Conservation (phyloP, 2,113 vertebrate genomes). For the Lonchura striata region DNA sequence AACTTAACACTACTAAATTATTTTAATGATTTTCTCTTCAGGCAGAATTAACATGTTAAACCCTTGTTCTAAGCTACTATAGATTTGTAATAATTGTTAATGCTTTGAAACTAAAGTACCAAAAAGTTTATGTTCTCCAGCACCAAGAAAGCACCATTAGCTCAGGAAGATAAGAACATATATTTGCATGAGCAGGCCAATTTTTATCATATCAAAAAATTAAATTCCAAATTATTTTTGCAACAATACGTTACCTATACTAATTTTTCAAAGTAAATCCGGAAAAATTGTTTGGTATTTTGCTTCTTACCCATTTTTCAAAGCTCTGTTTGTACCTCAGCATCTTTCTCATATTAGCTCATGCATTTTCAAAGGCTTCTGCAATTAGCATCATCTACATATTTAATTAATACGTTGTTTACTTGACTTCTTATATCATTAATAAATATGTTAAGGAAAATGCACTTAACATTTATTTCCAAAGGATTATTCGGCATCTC, state of each 20-base stretch:
- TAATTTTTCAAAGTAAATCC: background rate
- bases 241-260: background rate
- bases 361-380: background rate
- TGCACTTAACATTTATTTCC: background rate
- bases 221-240: background rate
- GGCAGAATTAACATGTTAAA: background rate
- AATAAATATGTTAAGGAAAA: background rate
- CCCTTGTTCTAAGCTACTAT: background rate
- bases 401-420: background rate
- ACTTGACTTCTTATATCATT: background rate
- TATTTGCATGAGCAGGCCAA: background rate
- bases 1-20: background rate
- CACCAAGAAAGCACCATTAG: background rate
- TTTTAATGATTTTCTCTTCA: background rate
- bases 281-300: background rate
- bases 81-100: background rate
- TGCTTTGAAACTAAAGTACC: background rate
- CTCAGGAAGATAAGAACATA: background rate
- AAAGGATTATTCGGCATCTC: background rate
- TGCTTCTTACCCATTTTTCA: background rate
- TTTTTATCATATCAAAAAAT: background rate
- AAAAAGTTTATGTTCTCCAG: background rate
- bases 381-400: background rate
- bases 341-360: background rate
- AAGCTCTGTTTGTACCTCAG: background rate